Percentiles rank a stretch among this genome's conserved stretches.
Conservation (phyloP, 2,888 invertebrate species). For the Chirona hameri region DNA sequence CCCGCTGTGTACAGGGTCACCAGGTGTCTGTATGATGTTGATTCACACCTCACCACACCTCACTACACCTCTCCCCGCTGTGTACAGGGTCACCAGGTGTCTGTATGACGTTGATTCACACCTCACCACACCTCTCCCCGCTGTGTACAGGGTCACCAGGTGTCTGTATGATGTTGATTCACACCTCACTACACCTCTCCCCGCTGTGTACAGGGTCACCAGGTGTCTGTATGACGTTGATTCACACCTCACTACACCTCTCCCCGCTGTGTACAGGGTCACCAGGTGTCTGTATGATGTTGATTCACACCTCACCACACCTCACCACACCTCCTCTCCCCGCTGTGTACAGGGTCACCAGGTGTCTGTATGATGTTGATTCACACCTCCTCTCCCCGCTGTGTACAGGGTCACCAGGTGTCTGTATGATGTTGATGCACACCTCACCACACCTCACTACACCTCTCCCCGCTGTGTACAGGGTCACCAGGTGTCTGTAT, state of each 20-base stretch:
- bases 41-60: not conserved
- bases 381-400: not conserved
- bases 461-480: not conserved
- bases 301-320: not conserved
- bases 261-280: not conserved
- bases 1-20: slow-evolving; percentile 22
- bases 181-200: not conserved
- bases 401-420: slow-evolving; percentile 32
- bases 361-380: slow-evolving; percentile 37
- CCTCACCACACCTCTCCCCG: not conserved
- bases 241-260: not conserved
- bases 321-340: too few relatives aligned
- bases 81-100: slow-evolving; percentile 33
- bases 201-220: slow-evolving; percentile 24
- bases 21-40: slow-evolving; percentile 37
- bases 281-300: slow-evolving; percentile 38
- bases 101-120: slow-evolving; percentile 35
- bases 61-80: too few relatives aligned
- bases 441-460: not conserved
- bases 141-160: slow-evolving; percentile 29
- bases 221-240: slow-evolving; percentile 37
- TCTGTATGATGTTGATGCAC: slow-evolving; percentile 35
- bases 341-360: slow-evolving; percentile 25
- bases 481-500: slow-evolving; percentile 36
- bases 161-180: slow-evolving; percentile 36